Evolutionary conservation across 2,113 vertebrate species (phyloP).

Genomic region (Dolichotis patagonum): DNA sequence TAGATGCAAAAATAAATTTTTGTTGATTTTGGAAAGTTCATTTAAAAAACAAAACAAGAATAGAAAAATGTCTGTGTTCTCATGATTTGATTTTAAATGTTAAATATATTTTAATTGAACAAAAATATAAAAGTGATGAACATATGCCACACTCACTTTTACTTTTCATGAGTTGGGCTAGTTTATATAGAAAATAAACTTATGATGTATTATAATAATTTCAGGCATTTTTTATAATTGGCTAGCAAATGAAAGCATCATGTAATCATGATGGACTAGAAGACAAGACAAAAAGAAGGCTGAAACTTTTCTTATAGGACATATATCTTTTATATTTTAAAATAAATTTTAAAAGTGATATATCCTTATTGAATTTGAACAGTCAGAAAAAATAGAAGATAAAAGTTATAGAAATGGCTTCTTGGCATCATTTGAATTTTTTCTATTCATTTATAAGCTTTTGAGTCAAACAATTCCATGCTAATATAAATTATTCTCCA

Average conservation of each 20-base stretch:
- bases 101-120: not conserved
- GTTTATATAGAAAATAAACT: not conserved
- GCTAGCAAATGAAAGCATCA: not conserved
- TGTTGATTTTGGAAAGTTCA: not conserved
- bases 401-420: slow-evolving; percentile 4
- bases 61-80: not conserved
- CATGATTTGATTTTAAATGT: slow-evolving; percentile 35
- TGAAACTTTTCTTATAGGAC: not conserved
- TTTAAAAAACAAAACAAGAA: slow-evolving; percentile 26
- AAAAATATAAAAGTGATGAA: slow-evolving; percentile 15
- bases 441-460: slow-evolving; percentile 13
- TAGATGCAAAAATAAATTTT: not conserved
- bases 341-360: slow-evolving; percentile 33
- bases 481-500: not conserved
- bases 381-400: slow-evolving; percentile 43
- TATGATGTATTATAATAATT: not conserved
- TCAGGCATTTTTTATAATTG: slow-evolving; percentile 34
- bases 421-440: not conserved
- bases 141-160: not conserved
- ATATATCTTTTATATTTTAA: slow-evolving; percentile 31
- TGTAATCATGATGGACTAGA: not conserved
- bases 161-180: not conserved
- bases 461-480: not conserved
- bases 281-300: not conserved
- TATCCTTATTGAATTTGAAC: not conserved